Base-by-base conservation (phyloP, 2,797 vertebrate species). In the Acipenser ruthenus region DNA sequence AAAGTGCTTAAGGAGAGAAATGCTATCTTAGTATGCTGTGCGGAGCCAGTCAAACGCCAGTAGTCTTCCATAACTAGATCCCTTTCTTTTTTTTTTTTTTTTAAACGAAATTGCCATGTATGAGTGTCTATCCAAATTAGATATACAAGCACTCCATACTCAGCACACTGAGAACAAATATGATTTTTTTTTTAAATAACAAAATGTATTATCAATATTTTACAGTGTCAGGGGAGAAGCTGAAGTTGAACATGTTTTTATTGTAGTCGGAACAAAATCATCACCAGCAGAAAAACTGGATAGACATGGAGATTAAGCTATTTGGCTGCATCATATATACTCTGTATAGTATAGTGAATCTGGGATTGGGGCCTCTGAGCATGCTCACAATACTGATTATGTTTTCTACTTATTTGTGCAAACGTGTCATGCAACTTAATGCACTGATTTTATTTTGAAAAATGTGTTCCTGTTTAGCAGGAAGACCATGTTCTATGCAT, bases 371-470 rank as follows among this genome's bases (percentile, higher is more conserved):
- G 7, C 50, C 6, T 10, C 50, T 52, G 12, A 49, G 53, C 62
- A 66, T 58, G 18, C 7, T 48, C 12, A 60, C 15, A 37, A 10
- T 62, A 37, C 49, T 70, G 53, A 13, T 49, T 59, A 37, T 18
- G 47, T 6, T 37, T 37, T 37, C 49, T 49, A 52, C 18, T 37
- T 60, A 10, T 18, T 64, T 62, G 50, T 64, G 65, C 56, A 59
- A n/a, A 67, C 49, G 13, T 61, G 56, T 53, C 23, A 49, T n/a
- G 65, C 69, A 67, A 60, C 53, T n/a, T 60, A 70, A 37, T 70
- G 69, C 65, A 70, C 69, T 67, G 69, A 67, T 60, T 37, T 67
- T 50, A 58, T 65, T 60, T 64, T 37, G 37, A 4, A 37, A 37
- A 37, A 37, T 37, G 37, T 37, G 37, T 37, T 37, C 37, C 5